Evolutionary conservation across 2,888 invertebrate species (phyloP).

Genomic region (Nasonia oneida): DNA sequence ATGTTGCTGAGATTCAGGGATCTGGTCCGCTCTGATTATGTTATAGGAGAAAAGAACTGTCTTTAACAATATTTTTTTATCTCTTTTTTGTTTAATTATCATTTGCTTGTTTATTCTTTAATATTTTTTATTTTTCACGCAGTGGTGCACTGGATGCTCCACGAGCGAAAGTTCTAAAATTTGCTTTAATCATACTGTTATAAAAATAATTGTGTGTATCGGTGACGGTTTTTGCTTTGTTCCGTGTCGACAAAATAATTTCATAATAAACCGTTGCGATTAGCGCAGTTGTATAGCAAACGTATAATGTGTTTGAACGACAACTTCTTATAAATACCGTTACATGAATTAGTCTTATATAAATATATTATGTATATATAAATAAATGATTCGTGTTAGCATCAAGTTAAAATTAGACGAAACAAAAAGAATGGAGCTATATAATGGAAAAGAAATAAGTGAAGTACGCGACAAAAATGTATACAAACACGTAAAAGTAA

Average conservation of each 20-base stretch:
- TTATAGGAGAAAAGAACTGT: constrained; percentile 57
- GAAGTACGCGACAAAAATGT: neutral
- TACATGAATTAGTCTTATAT: constrained; percentile 13
- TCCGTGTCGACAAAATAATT: neutral
- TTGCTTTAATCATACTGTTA: neutral
- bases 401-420: neutral
- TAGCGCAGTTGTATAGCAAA: neutral
- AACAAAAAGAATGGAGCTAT: neutral
- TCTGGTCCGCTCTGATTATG: constrained; percentile 61
- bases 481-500: constrained; percentile 22
- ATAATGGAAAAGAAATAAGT: neutral
- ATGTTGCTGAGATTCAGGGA: constrained; percentile 48
- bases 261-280: neutral
- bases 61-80: constrained; percentile 15
- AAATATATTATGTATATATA: constrained; percentile 13
- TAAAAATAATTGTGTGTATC: neutral
- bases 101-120: constrained; percentile 20
- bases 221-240: neutral
- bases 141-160: constrained; percentile 29
- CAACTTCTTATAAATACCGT: constrained; percentile 4
- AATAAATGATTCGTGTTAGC: constrained; percentile 15
- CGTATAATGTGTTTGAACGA: constrained; percentile 8
- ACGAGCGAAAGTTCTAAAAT: constrained; percentile 54
- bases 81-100: constrained; percentile 35
- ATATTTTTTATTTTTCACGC: constrained; percentile 22